These are phyloP conservation scores for Myopa tessellatipennis DNA, from an alignment of 2,888 invertebrate species.

Conservation along the genomic window DNA sequence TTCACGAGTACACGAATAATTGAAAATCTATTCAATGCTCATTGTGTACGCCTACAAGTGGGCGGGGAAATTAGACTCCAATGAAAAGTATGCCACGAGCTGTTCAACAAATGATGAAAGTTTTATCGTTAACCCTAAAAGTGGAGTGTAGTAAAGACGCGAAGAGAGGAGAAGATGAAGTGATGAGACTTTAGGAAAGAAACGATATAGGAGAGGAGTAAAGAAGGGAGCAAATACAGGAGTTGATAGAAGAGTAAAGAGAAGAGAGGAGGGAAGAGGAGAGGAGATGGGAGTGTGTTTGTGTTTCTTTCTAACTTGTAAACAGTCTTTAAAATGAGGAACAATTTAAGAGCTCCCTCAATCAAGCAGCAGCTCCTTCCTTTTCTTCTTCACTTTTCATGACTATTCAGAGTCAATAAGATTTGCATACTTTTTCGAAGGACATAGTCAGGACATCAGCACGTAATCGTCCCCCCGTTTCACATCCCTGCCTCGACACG, in stretches of 20 bases:
- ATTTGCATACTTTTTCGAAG: not conserved
- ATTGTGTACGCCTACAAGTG: not conserved
- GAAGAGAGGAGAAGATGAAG: not conserved
- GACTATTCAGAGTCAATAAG: not conserved
- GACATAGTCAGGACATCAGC: not conserved
- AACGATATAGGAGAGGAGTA: not conserved
- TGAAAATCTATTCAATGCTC: slow-evolving; percentile 9
- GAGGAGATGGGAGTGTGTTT: not conserved
- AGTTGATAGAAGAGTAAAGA: not conserved
- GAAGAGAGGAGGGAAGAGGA: not conserved
- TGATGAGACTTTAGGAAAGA: not conserved
- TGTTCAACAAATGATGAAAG: too few species aligned
- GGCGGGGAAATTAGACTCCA: not conserved
- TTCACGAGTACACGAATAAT: not conserved
- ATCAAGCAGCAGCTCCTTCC: too few species aligned
- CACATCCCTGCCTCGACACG: not conserved
- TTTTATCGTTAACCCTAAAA: not conserved
- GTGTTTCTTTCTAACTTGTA: not conserved
- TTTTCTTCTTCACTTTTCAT: too few species aligned
- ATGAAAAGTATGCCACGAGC: slow-evolving; percentile 14
- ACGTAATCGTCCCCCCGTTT: not conserved
- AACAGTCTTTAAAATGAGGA: too few species aligned
- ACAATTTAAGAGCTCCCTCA: too few species aligned
- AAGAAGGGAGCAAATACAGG: not conserved
- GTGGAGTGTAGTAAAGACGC: not conserved